These are phyloP conservation scores for Metellina segmentata DNA, from an alignment of 2,888 invertebrate genomes.

Conservation along the genomic window DNA sequence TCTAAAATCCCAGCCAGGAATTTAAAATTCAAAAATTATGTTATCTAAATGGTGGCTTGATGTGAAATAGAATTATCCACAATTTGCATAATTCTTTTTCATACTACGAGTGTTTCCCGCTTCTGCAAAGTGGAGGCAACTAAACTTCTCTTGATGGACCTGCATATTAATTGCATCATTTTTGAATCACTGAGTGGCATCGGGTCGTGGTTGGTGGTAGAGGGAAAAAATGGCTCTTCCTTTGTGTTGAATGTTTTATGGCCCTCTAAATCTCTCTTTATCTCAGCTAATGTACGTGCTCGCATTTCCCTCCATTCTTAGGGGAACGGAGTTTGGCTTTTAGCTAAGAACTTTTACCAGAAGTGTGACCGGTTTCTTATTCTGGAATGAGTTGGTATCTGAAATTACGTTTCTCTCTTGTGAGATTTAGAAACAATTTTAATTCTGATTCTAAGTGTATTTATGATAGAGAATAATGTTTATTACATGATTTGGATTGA, in stretches of 20 bases:
- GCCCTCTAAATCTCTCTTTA: background rate
- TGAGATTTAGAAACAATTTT: no score
- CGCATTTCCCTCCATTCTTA: slow-evolving; percentile 7
- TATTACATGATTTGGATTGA: no score
- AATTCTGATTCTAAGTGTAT: no score
- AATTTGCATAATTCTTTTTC: slow-evolving; percentile 57
- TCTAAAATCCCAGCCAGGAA: slow-evolving; percentile 1
- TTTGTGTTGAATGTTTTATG: slow-evolving; percentile 26
- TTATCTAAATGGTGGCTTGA: slow-evolving; percentile 48
- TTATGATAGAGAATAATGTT: no score
- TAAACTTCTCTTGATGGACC: slow-evolving; percentile 35
- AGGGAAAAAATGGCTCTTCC: slow-evolving; percentile 17
- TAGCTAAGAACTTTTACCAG: no score
- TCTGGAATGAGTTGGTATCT: no score
- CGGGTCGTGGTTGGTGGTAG: background rate
- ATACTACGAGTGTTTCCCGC: slow-evolving; percentile 26
- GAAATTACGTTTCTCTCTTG: no score
- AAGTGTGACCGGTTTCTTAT: no score
- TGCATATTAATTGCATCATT: slow-evolving; percentile 64
- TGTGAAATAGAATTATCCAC: slow-evolving; percentile 48
- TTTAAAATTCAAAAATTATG: slow-evolving; percentile 60
- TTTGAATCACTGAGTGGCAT: slow-evolving; percentile 42
- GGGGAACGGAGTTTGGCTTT: no score
- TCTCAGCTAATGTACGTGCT: background rate
- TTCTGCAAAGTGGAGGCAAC: background rate